A percentile compares a stretch with the other conserved stretches of the same genome.
Conservation (phyloP, 1,140 invertebrate species). For the Dinoponera quadriceps region DNA sequence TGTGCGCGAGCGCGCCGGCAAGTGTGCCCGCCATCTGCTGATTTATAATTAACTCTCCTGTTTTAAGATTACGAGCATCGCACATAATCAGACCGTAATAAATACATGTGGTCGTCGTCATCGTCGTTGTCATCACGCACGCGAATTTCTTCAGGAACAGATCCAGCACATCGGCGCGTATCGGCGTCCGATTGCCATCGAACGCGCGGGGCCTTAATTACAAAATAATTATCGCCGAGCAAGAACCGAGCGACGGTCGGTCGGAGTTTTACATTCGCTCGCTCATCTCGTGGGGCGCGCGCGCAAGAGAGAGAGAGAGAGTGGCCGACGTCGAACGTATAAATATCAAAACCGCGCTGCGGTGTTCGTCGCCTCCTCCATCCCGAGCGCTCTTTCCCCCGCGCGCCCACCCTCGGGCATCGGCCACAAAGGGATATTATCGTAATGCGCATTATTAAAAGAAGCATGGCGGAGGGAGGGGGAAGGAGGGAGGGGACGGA, state of each 20-base stretch:
- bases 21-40: constrained; percentile 49
- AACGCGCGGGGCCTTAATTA: constrained; percentile 18
- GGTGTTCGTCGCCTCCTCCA: neutral
- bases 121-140: too few relatives aligned
- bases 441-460: constrained; percentile 61
- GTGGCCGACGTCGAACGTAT: constrained; percentile 15
- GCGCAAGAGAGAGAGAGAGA: too few relatives aligned
- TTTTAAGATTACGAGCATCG: constrained; percentile 41
- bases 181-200: constrained; percentile 11
- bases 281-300: neutral
- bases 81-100: constrained; percentile 63
- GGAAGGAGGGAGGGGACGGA: neutral
- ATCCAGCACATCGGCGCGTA: neutral
- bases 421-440: constrained; percentile 57
- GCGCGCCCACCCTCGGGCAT: neutral
- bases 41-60: constrained; percentile 67
- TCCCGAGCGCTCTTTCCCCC: neutral
- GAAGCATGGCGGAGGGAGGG: constrained; percentile 15
- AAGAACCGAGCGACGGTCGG: neutral
- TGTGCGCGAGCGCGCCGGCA: neutral
- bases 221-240: constrained; percentile 38
- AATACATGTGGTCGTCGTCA: too few relatives aligned
- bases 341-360: constrained; percentile 47
- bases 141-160: constrained; percentile 23
- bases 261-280: constrained; percentile 19